Base-by-base conservation (phyloP, 92 coral and sea anemone species). In the Phenganax marumi region DNA sequence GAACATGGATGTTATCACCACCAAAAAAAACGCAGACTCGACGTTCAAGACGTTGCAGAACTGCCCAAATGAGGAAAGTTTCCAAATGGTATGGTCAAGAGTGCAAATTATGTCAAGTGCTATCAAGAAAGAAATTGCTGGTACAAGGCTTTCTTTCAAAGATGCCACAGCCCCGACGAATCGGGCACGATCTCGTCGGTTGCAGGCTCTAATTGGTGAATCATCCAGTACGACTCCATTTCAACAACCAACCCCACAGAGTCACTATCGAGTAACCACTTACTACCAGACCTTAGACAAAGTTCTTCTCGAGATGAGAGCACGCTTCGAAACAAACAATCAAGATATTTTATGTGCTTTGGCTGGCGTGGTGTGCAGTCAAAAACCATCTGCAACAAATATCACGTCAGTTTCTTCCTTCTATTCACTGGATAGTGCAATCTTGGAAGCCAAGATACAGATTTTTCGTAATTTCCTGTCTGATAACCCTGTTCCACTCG, bases 341-440 rank as follows among this genome's bases (percentile, higher is more conserved):
- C 60, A 54, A 54, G 60, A 54, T 19, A 54, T 54, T 19, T 54
- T 54, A 19, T 54, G 60, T 54, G 60, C 60, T 54, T 19, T 54
- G 60, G 60, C 60, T 11, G 60, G 17, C 17, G 60, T 54, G 60
- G 60, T 54, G 12, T 54, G 12, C 60, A 54, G 60, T 54, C 60
- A 54, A 19, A 54, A 54, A 54, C 60, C 60, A 10, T 54, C 60
- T 3, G 6, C 12, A 54, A 19, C 17, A 54, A 54, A 19, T 54
- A 54, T 80, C 84, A 18, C 84, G 26, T 64, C 51, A 49, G 68
- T 33, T 62, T 65, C 71, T 65, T 65, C 70, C 33, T 68, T 81
- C 77, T 78, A 78, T 78, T 66, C 52, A 47, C 52, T 78, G 62
- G 83, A 78, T 78, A 78, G 83, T 50, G 81, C 39, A 76, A 49